Percentiles rank a stretch among this genome's conserved stretches.
phyloP scores from a whole-genome alignment of 2,888 invertebrate genomes.

The Pseudanteris insignis region DNA sequence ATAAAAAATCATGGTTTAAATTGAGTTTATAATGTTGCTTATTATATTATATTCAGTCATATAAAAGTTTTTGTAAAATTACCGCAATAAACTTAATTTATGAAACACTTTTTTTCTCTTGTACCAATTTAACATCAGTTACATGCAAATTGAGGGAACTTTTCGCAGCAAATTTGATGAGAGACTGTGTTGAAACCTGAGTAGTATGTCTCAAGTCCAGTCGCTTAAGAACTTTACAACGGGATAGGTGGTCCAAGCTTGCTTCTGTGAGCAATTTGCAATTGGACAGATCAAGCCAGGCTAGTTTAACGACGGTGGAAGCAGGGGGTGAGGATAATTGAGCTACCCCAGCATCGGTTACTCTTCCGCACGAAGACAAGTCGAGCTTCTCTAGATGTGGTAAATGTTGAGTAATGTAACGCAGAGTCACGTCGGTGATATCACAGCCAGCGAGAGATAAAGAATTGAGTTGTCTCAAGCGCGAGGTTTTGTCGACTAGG shows the following conservation, averaged over 20 bases:
- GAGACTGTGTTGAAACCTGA: conserved; percentile 81
- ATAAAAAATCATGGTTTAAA: no score
- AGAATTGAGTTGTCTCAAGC: conserved; percentile 79
- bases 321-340: conserved; percentile 82
- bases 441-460: conserved; percentile 87
- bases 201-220: conserved; percentile 83
- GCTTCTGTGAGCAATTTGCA: conserved; percentile 84
- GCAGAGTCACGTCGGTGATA: conserved; percentile 86
- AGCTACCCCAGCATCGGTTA: conserved; percentile 91
- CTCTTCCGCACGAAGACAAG: conserved; percentile 84
- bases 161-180: conserved; percentile 84
- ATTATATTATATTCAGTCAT: no score
- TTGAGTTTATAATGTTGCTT: no score
- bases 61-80: no score
- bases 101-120: conserved; percentile 56
- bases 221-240: conserved; percentile 77
- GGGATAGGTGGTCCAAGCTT: conserved; percentile 81
- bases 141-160: conserved; percentile 83
- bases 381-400: conserved; percentile 80
- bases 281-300: conserved; percentile 81
- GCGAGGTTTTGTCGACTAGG: conserved; percentile 77
- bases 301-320: conserved; percentile 71
- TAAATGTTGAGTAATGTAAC: conserved; percentile 79
- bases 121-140: conserved; percentile 81
- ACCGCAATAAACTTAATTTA: no score